phyloP scores from a whole-genome alignment of 2,888 invertebrate genomes.

The Didymodactylos carnosus region DNA sequence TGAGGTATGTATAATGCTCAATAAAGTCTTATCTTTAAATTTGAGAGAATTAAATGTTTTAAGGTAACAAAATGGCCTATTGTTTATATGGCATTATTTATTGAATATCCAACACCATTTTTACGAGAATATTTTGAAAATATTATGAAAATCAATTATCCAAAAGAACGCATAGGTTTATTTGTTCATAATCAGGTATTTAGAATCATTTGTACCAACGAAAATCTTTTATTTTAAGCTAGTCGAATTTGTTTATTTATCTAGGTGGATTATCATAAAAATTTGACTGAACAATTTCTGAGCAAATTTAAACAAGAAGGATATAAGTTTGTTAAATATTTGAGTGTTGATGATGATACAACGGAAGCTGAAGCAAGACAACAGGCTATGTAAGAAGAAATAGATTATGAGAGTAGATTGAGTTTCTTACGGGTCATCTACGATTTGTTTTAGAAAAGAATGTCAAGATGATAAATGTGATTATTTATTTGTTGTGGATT shows the following conservation, averaged over 20 bases:
- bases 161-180: slow-evolving; percentile 50
- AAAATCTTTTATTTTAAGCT: background rate
- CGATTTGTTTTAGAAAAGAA: slow-evolving; percentile 52
- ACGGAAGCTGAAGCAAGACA: slow-evolving; percentile 50
- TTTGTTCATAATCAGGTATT: slow-evolving; percentile 13
- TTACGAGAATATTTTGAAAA: slow-evolving; percentile 62
- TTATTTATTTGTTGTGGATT: slow-evolving; percentile 64
- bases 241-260: slow-evolving; percentile 16
- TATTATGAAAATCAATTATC: slow-evolving; percentile 55
- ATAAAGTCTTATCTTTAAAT: slow-evolving; percentile 18
- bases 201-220: background rate
- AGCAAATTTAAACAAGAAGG: slow-evolving; percentile 35
- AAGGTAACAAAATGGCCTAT: slow-evolving; percentile 38
- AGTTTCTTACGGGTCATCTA: too few relatives aligned
- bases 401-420: background rate
- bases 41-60: background rate
- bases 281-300: slow-evolving; percentile 44
- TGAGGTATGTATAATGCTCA: background rate
- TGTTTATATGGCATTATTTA: slow-evolving; percentile 44
- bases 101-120: slow-evolving; percentile 72
- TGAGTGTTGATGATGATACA: slow-evolving; percentile 28
- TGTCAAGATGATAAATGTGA: slow-evolving; percentile 58
- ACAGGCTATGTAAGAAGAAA: slow-evolving; percentile 55
- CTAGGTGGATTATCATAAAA: slow-evolving; percentile 47
- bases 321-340: slow-evolving; percentile 34